phyloP scores from a whole-genome alignment of 2,113 vertebrate genomes.

The Saccopteryx leptura region DNA sequence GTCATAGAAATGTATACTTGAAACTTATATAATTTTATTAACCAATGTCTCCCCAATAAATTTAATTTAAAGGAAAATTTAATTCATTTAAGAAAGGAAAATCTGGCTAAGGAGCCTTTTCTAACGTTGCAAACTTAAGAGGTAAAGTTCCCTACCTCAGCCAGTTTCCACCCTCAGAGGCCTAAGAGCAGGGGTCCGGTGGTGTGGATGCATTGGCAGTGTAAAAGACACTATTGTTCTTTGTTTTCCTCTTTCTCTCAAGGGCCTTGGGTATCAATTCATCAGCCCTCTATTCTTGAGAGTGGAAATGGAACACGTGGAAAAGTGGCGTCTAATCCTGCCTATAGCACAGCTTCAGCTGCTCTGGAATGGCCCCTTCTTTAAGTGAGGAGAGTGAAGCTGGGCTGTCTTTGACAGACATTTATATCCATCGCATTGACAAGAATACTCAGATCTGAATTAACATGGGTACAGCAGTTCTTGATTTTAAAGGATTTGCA shows the following conservation, averaged over 20 bases:
- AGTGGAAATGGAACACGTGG: not conserved
- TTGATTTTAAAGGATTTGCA: not conserved
- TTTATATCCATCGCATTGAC: too few relatives aligned
- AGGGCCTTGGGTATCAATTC: not conserved
- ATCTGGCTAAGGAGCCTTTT: not conserved
- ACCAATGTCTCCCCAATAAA: not conserved
- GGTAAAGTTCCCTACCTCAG: not conserved
- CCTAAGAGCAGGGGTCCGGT: not conserved
- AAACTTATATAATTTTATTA: not conserved
- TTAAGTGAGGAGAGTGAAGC: not conserved
- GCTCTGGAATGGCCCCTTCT: too few relatives aligned
- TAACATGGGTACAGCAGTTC: not conserved
- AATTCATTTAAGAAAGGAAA: not conserved
- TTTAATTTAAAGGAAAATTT: not conserved
- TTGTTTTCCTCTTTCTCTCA: not conserved
- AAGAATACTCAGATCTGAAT: not conserved
- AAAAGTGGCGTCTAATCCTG: not conserved
- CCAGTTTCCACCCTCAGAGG: not conserved
- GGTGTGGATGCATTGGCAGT: accelerated
- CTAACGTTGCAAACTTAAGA: not conserved
- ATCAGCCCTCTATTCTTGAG: not conserved
- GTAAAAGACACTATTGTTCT: not conserved
- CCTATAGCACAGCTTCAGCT: not conserved
- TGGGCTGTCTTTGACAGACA: not conserved
- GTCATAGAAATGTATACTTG: not conserved